phyloP scores from a whole-genome alignment of 2,888 invertebrate species.

The Notocelia uddmanniana region DNA sequence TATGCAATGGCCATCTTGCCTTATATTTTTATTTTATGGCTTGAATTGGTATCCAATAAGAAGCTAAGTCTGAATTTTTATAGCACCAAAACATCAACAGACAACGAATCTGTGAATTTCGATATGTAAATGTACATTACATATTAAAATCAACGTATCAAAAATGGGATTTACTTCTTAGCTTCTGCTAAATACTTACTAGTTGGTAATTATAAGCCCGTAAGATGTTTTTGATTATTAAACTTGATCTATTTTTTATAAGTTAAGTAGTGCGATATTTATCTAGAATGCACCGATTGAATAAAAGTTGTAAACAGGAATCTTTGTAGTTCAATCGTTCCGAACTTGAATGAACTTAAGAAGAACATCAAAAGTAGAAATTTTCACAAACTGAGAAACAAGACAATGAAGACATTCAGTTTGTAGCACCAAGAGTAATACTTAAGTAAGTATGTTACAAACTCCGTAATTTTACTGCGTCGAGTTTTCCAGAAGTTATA shows the following conservation, averaged over 20 bases:
- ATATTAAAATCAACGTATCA: neutral
- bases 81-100: neutral
- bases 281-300: neutral
- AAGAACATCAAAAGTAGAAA: slow-evolving; percentile 21
- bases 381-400: slow-evolving; percentile 42
- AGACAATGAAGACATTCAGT: slow-evolving; percentile 44
- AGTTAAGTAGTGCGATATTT: neutral
- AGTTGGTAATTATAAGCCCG: too few species aligned
- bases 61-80: slow-evolving; percentile 10
- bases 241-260: too few species aligned
- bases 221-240: too few species aligned
- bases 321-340: slow-evolving; percentile 29
- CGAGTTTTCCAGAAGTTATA: slow-evolving; percentile 41
- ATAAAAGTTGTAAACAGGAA: slow-evolving; percentile 18
- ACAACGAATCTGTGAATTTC: neutral
- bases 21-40: slow-evolving; percentile 4
- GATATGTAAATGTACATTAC: neutral
- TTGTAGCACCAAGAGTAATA: slow-evolving; percentile 41
- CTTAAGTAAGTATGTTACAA: slow-evolving; percentile 44
- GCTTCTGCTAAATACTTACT: too few species aligned
- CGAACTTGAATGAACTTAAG: slow-evolving; percentile 28
- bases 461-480: slow-evolving; percentile 44
- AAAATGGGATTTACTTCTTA: neutral
- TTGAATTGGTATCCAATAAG: slow-evolving; percentile 26
- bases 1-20: slow-evolving; percentile 47